Evolutionary conservation across 2,113 vertebrate genomes (phyloP).

Genomic region (Gobio gobio): DNA sequence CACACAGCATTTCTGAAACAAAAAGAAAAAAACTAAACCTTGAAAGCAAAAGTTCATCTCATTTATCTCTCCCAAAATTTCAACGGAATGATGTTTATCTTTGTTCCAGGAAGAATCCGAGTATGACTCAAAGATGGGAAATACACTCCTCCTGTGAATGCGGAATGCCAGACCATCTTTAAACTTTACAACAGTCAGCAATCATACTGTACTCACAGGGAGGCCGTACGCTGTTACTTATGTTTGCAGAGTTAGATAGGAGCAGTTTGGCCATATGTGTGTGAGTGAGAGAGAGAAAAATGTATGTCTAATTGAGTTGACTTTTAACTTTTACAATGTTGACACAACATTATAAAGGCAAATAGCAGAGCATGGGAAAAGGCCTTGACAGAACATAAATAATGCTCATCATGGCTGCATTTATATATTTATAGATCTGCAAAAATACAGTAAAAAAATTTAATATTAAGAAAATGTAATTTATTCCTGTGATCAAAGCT

Average conservation of each 20-base stretch:
- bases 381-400: neutral
- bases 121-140: neutral
- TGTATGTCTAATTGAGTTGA: neutral
- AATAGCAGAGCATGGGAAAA: conserved; percentile 27
- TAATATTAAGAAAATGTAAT: too few relatives aligned
- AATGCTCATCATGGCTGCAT: too few relatives aligned
- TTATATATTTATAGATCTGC: too few relatives aligned
- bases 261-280: neutral
- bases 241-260: conserved; percentile 12
- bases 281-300: neutral
- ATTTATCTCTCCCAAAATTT: neutral
- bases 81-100: neutral
- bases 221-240: neutral
- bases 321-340: conserved; percentile 40
- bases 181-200: neutral
- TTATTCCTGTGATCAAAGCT: too few relatives aligned
- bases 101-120: neutral
- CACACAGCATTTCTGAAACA: neutral
- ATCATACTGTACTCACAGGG: neutral
- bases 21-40: neutral
- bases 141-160: conserved; percentile 13
- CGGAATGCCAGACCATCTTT: neutral
- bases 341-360: conserved; percentile 25
- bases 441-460: too few relatives aligned
- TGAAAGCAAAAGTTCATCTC: neutral